Evolutionary conservation across 2,888 invertebrate species (phyloP), one percentile per base, ranked within the genome.

Genomic region (Anoplius nigerrimus): DNA sequence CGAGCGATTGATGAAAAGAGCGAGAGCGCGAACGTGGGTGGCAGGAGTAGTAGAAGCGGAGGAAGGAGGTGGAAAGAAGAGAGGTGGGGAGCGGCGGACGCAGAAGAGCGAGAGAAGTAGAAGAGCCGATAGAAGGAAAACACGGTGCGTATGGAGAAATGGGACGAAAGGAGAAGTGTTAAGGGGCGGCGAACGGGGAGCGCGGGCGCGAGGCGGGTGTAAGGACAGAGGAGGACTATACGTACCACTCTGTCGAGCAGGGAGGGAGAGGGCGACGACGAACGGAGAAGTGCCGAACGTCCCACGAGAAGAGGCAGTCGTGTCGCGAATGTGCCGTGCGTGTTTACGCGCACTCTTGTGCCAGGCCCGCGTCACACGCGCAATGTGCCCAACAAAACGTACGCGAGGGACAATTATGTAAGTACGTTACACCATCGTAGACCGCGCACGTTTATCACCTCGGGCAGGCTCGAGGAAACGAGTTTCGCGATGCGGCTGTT

Each of bases 401-500:
- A 21, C 56, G 46, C 61, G 58, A 34, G 22, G 18, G 43, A 58
- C 52, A 77, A 83, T 84, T 83, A 84, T 79, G 64, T 84, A 84
- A 84, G 81, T 75, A 58, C 74, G 75, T 76, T 74, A 70, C 76
- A 77, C 70, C 76, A 76, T 74, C 65, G 62, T 69, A 66, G 43
- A 57, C 21, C 55, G 24, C 56, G 21, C 6, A 4, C 56, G 43
- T n/a, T 56, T 5, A n/a, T 3, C 42, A 18, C 34, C 34, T 34
- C 34, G 34, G 34, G 11, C 11, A 6, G 34, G 6, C 11, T 34
- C 6, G 34, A 1, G 6, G 6, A 34, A 34, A 34, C 6, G 34
- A 34, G 34, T 34, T 34, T 34, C n/a, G 48, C 48, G 48, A 48
- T 4, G 16, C 18, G n/a, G 48, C 2, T n/a, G 42, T 42, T 42